Evolutionary conservation across 2,113 vertebrate genomes (phyloP), one percentile per base, ranked within the genome.

Genomic region (Lonchura striata): DNA sequence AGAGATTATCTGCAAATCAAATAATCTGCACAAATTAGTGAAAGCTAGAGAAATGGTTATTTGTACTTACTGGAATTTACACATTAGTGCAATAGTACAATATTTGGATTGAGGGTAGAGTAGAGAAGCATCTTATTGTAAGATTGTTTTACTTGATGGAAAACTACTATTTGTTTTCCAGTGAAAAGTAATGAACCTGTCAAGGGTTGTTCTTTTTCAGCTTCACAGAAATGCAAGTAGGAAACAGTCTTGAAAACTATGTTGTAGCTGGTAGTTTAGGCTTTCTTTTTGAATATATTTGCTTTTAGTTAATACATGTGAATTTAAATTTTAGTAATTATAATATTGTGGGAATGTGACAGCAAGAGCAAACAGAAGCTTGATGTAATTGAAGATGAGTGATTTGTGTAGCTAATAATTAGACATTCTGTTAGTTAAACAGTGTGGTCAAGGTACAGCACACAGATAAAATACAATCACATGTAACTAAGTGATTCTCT

Each of bases 401-500:
- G 90, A 94, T 96, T 89, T 56, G 41, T 60, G 61, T 71, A 82
- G 84, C 49, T 91, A 82, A 89, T 84, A 91, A 91, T 87, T 78
- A 84, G 84, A 71, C 33, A 64, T 82, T 71, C 30, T 91, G 44
- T 84, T 89, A 84, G 15, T 75, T 75, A 56, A 92, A 82, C 44
- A 76, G 15, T 52, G 24, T 76, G 39, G 44, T 56, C 86, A 82
- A 85, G 53, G 78, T 71, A 54, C 57, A 72, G 64, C 44, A 60
- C 37, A 50, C 12, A 71, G 77, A 82, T 89, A 53, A 91, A 78
- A 84, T 28, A 59, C 31, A 79, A 56, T 39, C 44, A 60, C 5
- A 0, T 56, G 49, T 78, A 78, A 57, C 37, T 42, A n/a, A 91
- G 60, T 41, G 93, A 64, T 56, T 96, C 74, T 79, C 57, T 92